Percentiles rank a stretch among this genome's conserved stretches.
Conservation (phyloP, 2,113 vertebrate genomes). For the Columbina picui region DNA sequence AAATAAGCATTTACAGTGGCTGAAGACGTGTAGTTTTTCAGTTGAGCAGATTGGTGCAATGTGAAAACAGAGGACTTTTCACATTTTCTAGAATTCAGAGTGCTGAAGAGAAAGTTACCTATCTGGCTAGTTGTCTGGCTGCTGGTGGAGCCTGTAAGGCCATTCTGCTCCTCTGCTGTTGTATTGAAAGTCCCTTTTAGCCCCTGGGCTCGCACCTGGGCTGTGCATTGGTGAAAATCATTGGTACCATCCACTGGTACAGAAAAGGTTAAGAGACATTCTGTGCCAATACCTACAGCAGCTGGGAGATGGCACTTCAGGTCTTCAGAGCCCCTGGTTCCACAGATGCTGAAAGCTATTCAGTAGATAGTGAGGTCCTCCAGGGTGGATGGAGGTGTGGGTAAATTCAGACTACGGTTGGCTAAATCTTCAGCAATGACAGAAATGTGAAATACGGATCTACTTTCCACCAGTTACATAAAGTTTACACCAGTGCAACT, state of each 20-base stretch:
- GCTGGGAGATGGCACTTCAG: neutral
- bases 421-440: neutral
- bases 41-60: rapidly evolving
- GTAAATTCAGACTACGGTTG: neutral
- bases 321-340: neutral
- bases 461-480: neutral
- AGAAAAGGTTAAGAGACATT: neutral
- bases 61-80: neutral
- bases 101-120: neutral
- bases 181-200: neutral
- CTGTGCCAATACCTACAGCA: neutral
- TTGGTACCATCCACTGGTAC: rapidly evolving
- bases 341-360: neutral
- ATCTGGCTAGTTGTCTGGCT: rapidly evolving
- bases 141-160: neutral
- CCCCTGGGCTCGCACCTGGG: neutral
- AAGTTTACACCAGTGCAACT: neutral
- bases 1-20: neutral
- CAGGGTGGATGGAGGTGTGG: neutral
- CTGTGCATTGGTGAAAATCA: neutral
- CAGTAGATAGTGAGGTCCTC: neutral
- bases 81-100: neutral
- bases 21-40: neutral
- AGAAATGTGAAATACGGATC: neutral
- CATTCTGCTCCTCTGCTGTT: rapidly evolving